A percentile compares a stretch with the other conserved stretches of the same genome.
phyloP scores from a whole-genome alignment of 2,888 invertebrate genomes.

The Macrostomum cliftonense region DNA sequence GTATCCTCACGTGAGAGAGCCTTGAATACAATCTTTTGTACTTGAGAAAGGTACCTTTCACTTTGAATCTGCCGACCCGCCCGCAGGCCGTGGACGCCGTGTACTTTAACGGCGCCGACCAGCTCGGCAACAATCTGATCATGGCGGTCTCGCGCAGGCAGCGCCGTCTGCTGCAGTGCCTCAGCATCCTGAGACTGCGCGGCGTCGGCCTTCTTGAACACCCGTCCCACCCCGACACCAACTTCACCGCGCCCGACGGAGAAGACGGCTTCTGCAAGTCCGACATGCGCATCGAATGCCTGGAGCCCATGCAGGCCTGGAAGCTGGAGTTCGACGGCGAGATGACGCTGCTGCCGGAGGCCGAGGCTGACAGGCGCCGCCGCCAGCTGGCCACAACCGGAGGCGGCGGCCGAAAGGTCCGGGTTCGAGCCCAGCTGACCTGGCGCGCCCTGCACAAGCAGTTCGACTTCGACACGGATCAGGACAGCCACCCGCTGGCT shows the following conservation, averaged over 20 bases:
- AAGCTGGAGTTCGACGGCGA: conserved; percentile 49
- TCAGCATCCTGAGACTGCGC: conserved; percentile 43
- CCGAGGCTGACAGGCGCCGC: too few relatives aligned
- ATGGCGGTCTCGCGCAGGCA: conserved; percentile 38
- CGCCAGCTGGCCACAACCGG: too few relatives aligned
- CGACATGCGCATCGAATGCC: conserved; percentile 49
- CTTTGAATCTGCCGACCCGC: too few relatives aligned
- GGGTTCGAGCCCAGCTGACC: conserved; percentile 36
- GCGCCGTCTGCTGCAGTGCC: too few relatives aligned
- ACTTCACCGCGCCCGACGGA: conserved; percentile 40
- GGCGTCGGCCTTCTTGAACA: conserved; percentile 51
- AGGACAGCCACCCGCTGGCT: conserved; percentile 49
- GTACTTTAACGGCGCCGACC: conserved; percentile 52
- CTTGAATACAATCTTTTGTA: too few relatives aligned
- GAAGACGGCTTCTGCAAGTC: conserved; percentile 48
- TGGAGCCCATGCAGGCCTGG: conserved; percentile 58
- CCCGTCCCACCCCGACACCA: conserved; percentile 53
- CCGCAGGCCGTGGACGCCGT: conserved; percentile 56
- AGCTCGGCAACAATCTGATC: conserved; percentile 48
- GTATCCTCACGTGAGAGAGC: too few relatives aligned
- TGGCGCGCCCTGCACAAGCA: conserved; percentile 47
- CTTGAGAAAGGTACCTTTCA: too few relatives aligned
- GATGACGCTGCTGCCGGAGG: conserved; percentile 41
- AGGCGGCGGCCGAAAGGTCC: too few relatives aligned
- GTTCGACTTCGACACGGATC: conserved; percentile 56